These are phyloP conservation scores for Lordiphosa clarofinis DNA, from an alignment of 1,140 invertebrate genomes.

Conservation along the genomic window DNA sequence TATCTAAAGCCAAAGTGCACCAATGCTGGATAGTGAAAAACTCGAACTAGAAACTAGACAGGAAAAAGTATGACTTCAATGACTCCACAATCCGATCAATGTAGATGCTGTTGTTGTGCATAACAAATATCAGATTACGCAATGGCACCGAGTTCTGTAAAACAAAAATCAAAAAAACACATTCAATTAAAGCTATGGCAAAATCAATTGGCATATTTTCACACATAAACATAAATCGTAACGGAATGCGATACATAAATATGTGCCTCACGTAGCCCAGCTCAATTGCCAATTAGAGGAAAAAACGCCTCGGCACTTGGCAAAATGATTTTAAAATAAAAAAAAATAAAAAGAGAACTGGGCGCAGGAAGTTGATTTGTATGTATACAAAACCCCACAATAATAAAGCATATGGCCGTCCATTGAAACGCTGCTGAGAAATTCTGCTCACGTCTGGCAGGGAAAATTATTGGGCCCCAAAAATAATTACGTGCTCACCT, in stretches of 20 bases:
- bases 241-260: slow-evolving; percentile 61
- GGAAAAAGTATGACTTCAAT: slow-evolving; percentile 63
- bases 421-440: slow-evolving; percentile 40
- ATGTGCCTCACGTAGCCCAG: slow-evolving; percentile 73
- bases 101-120: slow-evolving; percentile 64
- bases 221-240: slow-evolving; percentile 70
- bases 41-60: slow-evolving; percentile 40
- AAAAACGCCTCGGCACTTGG: slow-evolving; percentile 45
- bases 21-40: no score
- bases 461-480: slow-evolving; percentile 60
- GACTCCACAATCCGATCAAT: slow-evolving; percentile 66
- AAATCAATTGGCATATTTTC: slow-evolving; percentile 48
- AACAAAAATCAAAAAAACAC: background rate
- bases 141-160: slow-evolving; percentile 64
- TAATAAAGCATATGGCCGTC: slow-evolving; percentile 29
- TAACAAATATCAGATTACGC: slow-evolving; percentile 49
- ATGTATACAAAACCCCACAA: slow-evolving; percentile 59
- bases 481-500: slow-evolving; percentile 39
- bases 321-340: slow-evolving; percentile 41
- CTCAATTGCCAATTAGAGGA: slow-evolving; percentile 79
- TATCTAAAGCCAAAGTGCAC: no score
- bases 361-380: slow-evolving; percentile 74
- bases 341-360: slow-evolving; percentile 19
- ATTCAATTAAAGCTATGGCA: slow-evolving; percentile 22
- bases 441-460: slow-evolving; percentile 61